Evolutionary conservation across 30 jellyfish, hydroid and myxozoan species (phyloP).

Genomic region (Mastigias papua): DNA sequence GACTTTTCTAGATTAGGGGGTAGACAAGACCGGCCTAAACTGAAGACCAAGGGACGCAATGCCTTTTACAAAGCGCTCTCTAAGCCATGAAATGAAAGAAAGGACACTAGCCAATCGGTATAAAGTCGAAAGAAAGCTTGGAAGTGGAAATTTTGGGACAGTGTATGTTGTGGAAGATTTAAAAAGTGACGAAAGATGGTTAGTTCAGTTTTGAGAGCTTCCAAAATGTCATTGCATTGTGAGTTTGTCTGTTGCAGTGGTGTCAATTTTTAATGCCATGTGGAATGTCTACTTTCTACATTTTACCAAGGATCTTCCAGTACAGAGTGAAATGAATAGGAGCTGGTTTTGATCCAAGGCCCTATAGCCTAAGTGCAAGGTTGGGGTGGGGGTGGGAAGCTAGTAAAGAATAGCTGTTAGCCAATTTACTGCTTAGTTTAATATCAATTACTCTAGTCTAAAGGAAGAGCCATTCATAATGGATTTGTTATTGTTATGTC

Average conservation of each 20-base stretch:
- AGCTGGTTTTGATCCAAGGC: no score
- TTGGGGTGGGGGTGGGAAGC: no score
- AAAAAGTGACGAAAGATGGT: slow-evolving; percentile 70
- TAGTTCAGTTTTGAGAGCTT: background rate
- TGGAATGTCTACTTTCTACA: no score
- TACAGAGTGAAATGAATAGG: no score
- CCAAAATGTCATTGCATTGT: background rate
- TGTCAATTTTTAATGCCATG: no score
- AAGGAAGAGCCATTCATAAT: no score
- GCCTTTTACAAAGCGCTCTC: slow-evolving; percentile 51
- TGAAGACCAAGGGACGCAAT: slow-evolving; percentile 20
- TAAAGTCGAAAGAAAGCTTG: slow-evolving; percentile 73
- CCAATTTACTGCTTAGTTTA: background rate
- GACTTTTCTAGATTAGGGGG: background rate
- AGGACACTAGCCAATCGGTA: slow-evolving; percentile 80
- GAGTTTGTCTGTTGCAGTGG: background rate
- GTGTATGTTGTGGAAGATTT: slow-evolving; percentile 77
- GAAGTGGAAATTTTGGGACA: slow-evolving; percentile 87
- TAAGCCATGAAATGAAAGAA: slow-evolving; percentile 37
- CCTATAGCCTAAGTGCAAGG: no score
- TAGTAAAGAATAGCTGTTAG: no score
- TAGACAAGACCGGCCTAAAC: background rate
- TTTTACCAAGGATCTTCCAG: no score
- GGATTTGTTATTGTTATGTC: no score
- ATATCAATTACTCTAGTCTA: background rate